Conservation (phyloP, 2,888 invertebrate genomes). For the Syritta pipiens region DNA sequence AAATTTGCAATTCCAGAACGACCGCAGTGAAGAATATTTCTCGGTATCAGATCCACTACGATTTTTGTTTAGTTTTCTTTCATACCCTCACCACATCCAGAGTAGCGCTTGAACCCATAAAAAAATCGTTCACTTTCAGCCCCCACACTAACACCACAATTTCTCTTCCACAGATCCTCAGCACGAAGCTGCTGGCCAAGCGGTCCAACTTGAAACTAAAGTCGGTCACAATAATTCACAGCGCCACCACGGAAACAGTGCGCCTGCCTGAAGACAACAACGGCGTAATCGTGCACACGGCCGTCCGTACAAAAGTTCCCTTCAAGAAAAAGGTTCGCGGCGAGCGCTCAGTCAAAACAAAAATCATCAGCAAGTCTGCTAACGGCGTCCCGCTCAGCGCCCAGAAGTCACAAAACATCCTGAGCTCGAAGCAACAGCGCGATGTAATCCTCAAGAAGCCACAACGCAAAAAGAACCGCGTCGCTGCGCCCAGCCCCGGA, state of each 20-base stretch:
- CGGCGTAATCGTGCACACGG: slow-evolving; percentile 90
- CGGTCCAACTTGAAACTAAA: slow-evolving; percentile 89
- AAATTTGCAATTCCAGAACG: too few relatives aligned
- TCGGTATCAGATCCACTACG: too few relatives aligned
- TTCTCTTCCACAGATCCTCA: slow-evolving; percentile 83
- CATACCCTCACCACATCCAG: background rate
- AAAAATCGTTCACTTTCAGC: background rate
- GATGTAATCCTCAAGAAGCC: slow-evolving; percentile 76
- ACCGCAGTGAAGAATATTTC: too few relatives aligned
- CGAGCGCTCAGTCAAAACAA: slow-evolving; percentile 74
- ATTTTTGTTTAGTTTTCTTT: too few relatives aligned
- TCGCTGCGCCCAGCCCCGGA: slow-evolving; percentile 77
- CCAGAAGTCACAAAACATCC: slow-evolving; percentile 30
- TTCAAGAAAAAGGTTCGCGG: slow-evolving; percentile 89
- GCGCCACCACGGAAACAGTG: slow-evolving; percentile 93
- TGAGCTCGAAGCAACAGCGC: slow-evolving; percentile 62
- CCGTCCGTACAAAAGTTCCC: slow-evolving; percentile 91
- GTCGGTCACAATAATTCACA: slow-evolving; percentile 93
- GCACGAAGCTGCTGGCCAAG: slow-evolving; percentile 90
- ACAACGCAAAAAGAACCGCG: slow-evolving; percentile 79
- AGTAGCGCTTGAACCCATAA: slow-evolving; percentile 21
- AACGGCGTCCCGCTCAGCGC: slow-evolving; percentile 42
- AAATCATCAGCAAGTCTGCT: slow-evolving; percentile 78
- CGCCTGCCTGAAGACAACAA: slow-evolving; percentile 88
- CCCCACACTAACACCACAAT: slow-evolving; percentile 22